phyloP scores from a whole-genome alignment of 2,797 vertebrate genomes.

The Coccyzus lansbergi region DNA sequence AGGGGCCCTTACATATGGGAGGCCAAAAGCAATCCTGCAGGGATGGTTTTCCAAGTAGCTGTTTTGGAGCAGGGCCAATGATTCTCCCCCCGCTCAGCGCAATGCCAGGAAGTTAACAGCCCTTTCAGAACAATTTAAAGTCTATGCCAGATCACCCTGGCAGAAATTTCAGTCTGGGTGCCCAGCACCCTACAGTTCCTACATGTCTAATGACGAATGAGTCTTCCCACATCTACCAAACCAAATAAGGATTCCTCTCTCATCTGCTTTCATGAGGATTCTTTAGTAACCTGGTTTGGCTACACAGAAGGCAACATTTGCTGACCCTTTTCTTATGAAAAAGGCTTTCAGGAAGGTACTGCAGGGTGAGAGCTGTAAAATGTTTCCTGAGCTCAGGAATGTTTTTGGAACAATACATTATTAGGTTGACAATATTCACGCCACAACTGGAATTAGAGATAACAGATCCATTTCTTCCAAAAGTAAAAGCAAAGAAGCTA shows the following conservation, averaged over 20 bases:
- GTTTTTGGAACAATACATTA: background rate
- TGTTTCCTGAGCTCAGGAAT: background rate
- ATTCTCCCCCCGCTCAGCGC: background rate
- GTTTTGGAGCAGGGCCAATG: background rate
- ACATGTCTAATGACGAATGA: fast-evolving
- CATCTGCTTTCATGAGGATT: background rate
- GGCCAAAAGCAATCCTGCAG: fast-evolving
- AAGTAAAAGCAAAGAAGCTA: background rate
- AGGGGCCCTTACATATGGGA: background rate
- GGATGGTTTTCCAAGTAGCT: background rate
- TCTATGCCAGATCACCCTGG: background rate
- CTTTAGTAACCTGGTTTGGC: background rate
- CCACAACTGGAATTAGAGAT: background rate
- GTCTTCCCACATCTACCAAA: background rate
- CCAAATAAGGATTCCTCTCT: background rate
- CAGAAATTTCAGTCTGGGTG: background rate
- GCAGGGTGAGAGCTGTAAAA: background rate
- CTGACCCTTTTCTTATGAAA: background rate
- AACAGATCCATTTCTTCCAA: background rate
- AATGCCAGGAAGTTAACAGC: background rate
- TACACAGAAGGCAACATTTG: background rate
- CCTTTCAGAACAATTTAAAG: background rate
- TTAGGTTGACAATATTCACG: background rate
- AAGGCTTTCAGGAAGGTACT: background rate
- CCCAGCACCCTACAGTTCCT: background rate